Conservation (phyloP, 2,113 vertebrate genomes). For the Myocastor coypus region DNA sequence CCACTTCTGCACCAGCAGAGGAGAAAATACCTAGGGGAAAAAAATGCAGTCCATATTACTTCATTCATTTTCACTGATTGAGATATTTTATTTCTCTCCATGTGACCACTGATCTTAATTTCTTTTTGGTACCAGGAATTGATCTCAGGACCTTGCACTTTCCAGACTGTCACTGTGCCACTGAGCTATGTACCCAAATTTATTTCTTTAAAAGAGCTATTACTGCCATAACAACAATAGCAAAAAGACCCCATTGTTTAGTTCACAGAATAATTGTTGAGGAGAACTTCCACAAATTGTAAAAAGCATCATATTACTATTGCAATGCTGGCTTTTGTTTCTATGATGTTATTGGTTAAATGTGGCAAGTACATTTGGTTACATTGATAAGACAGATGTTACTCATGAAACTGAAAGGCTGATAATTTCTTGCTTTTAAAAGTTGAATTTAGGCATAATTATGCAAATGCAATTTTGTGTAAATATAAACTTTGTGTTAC, state of each 20-base stretch:
- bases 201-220: background rate
- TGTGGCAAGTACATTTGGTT: background rate
- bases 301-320: background rate
- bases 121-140: background rate
- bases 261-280: background rate
- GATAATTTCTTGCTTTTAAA: background rate
- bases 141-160: no score
- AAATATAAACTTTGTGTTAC: background rate
- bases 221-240: background rate
- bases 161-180: no score
- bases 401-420: background rate
- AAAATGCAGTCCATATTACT: background rate
- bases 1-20: background rate
- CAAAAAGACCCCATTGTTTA: background rate
- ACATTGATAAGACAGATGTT: background rate
- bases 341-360: background rate
- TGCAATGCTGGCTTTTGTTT: background rate
- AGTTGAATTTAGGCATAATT: constrained; percentile 1
- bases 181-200: background rate
- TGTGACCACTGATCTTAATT: background rate
- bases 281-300: background rate
- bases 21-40: background rate
- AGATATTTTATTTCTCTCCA: background rate
- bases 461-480: background rate
- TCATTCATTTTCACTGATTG: background rate